Evolutionary conservation across 2,888 invertebrate species (phyloP).

Genomic region (Pachymerium ferrugineum): DNA sequence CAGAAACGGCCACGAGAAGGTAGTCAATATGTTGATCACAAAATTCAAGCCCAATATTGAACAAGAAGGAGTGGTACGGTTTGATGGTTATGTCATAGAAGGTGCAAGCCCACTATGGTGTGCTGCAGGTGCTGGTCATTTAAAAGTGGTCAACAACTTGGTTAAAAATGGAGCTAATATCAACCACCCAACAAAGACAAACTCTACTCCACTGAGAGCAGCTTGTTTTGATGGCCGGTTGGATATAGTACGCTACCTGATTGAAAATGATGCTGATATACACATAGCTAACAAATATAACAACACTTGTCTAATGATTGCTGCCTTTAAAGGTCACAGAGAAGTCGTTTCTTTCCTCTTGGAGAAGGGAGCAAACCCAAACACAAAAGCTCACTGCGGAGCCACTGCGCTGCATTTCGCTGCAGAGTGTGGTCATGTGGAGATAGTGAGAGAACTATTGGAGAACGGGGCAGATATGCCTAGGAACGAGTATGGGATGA

Average conservation of each 20-base stretch:
- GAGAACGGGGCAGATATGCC: slow-evolving; percentile 66
- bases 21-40: slow-evolving; percentile 71
- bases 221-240: slow-evolving; percentile 87
- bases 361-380: slow-evolving; percentile 69
- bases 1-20: slow-evolving; percentile 70
- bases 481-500: slow-evolving; percentile 74
- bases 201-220: slow-evolving; percentile 82
- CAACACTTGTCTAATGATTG: slow-evolving; percentile 50
- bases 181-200: slow-evolving; percentile 82
- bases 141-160: slow-evolving; percentile 66
- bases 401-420: slow-evolving; percentile 88
- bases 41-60: slow-evolving; percentile 74
- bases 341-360: slow-evolving; percentile 55
- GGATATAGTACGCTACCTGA: slow-evolving; percentile 83
- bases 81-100: slow-evolving; percentile 76
- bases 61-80: slow-evolving; percentile 77
- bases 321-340: slow-evolving; percentile 47
- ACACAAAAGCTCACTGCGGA: slow-evolving; percentile 77
- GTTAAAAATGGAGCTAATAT: slow-evolving; percentile 75
- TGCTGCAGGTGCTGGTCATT: slow-evolving; percentile 66
- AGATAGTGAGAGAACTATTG: slow-evolving; percentile 69
- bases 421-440: slow-evolving; percentile 75
- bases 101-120: slow-evolving; percentile 90
- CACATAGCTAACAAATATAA: slow-evolving; percentile 68
- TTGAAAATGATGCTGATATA: slow-evolving; percentile 74